Evolutionary conservation across 1,140 invertebrate species (phyloP), one percentile per base, ranked within the genome.

Genomic region (Conopomorpha cramerella): DNA sequence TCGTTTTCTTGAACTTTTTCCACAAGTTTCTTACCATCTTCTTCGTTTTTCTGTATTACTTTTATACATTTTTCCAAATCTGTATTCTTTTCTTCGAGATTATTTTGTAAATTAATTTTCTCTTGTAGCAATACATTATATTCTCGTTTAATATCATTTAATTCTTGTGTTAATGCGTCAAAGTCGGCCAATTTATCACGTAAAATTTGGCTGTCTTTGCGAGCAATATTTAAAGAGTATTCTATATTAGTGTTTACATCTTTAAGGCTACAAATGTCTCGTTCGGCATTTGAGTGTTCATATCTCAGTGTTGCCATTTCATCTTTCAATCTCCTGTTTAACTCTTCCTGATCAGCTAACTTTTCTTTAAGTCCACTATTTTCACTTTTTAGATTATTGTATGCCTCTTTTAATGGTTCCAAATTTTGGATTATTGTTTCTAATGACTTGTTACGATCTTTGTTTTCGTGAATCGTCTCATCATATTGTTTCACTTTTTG

Each of bases 221-320:
- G 46, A 16, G 45, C 41, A 14, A 63, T 2, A 34, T 70, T 59
- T 32, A 64, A 45, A 13, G 59, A 53, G 26, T 42, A 48, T 45
- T 60, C 61, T 29, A 58, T 51, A 25, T 51, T 25, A 16, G 39
- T 39, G 38, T 62, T 67, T 51, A 58, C 48, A 18, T 55, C 43
- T 45, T 60, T 32, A 34, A 71, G 44, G 31, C 34, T 47, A 38
- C 49, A 46, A 14, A 70, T 51, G 37, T 42, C 55, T 16, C 43
- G 38, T 3, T 41, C 16, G 34, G 39, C 34, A 30, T 31, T 30
- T 12, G 39, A 41, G 36, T 65, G 58, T 30, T 49, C 34, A 34
- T 56, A 45, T 3, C 45, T 38, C 16, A 70, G 45, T 46, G 43
- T 46, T 36, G 62, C 34, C 13, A 68, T 53, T 56, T 70, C 59